These are phyloP conservation scores for Troides oblongomaculatus DNA, from an alignment of 2,888 invertebrate genomes.

Conservation along the genomic window DNA sequence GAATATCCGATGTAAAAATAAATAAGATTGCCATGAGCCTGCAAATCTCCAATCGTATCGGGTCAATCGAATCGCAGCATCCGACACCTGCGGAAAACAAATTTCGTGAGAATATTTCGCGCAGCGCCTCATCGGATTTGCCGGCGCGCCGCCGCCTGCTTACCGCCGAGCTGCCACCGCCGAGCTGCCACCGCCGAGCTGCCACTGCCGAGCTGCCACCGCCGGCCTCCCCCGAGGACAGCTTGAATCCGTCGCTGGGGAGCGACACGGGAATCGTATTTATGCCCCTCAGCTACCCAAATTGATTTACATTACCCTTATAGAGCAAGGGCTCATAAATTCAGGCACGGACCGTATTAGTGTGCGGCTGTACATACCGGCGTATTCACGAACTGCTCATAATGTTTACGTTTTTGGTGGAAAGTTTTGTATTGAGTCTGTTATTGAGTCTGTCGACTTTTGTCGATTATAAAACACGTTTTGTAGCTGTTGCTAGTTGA, in stretches of 20 bases:
- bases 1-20: too few relatives aligned
- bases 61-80: slow-evolving; percentile 18
- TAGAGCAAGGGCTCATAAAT: slow-evolving; percentile 25
- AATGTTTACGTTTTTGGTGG: too few relatives aligned
- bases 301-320: slow-evolving; percentile 71
- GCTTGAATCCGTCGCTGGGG: slow-evolving; percentile 51
- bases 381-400: slow-evolving; percentile 1
- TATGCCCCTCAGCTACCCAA: slow-evolving; percentile 65
- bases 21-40: not conserved
- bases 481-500: too few relatives aligned
- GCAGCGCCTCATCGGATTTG: slow-evolving; percentile 59
- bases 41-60: slow-evolving; percentile 5
- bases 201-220: too few relatives aligned
- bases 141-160: slow-evolving; percentile 53
- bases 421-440: too few relatives aligned
- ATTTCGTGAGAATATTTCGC: slow-evolving; percentile 51
- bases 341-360: slow-evolving; percentile 32
- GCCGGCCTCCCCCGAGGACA: slow-evolving; percentile 37
- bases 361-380: slow-evolving; percentile 16
- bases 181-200: slow-evolving; percentile 10
- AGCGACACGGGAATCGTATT: slow-evolving; percentile 70
- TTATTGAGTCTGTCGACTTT: too few relatives aligned
- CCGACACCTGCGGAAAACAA: slow-evolving; percentile 33
- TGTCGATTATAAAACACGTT: too few relatives aligned
- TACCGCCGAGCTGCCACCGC: slow-evolving; percentile 39